Percentiles rank a stretch among this genome's conserved stretches.
phyloP scores from a whole-genome alignment of 2,888 invertebrate species.

The Germaria angustata region DNA sequence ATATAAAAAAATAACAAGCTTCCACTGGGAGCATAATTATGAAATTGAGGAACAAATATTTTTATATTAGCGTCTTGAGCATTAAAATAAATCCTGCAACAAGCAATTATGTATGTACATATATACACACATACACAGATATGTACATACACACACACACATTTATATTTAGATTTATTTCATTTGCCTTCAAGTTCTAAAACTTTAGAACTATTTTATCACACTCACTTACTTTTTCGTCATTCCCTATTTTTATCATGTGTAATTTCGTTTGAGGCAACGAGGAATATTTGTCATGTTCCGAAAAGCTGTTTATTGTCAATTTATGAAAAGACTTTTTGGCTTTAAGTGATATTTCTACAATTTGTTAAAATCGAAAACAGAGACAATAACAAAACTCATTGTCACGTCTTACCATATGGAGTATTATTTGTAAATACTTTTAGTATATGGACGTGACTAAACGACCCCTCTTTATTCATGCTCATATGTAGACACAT shows the following conservation, averaged over 20 bases:
- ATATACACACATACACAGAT: background rate
- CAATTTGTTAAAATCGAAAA: constrained; percentile 51
- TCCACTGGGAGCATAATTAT: too few relatives aligned
- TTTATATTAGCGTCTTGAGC: too few relatives aligned
- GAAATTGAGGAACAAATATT: too few relatives aligned
- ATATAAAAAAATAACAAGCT: too few relatives aligned
- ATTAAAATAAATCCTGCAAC: too few relatives aligned
- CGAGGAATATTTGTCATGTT: constrained; percentile 21
- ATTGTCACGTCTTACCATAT: constrained; percentile 79
- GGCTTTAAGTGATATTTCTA: constrained; percentile 52
- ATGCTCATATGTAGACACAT: background rate
- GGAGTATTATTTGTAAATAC: constrained; percentile 79
- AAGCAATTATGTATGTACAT: too few relatives aligned
- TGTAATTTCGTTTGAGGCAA: constrained; percentile 15
- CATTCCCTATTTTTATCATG: constrained; percentile 5
- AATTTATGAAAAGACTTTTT: constrained; percentile 38
- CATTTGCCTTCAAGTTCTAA: background rate
- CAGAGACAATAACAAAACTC: constrained; percentile 75
- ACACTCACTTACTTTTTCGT: background rate
- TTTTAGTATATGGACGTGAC: constrained; percentile 77
- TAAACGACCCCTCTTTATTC: constrained; percentile 61
- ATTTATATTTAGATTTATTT: background rate
- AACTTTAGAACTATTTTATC: background rate
- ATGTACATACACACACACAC: too few relatives aligned
- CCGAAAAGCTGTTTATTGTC: constrained; percentile 51